These are phyloP conservation scores for Aleiodes testaceus DNA, from an alignment of 2,888 invertebrate species.

Conservation along the genomic window DNA sequence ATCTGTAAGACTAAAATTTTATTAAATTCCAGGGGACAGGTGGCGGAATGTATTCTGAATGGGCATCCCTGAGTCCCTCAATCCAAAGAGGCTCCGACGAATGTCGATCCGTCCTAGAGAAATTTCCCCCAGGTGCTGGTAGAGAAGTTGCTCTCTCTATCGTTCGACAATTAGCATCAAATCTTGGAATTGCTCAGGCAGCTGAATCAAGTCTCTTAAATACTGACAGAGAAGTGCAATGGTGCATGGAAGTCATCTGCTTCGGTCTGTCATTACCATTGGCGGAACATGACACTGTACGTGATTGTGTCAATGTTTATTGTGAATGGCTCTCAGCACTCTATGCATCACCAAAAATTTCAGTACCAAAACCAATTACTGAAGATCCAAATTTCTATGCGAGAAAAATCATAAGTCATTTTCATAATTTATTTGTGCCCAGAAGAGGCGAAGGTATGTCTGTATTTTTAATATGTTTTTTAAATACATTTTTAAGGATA, in stretches of 20 bases:
- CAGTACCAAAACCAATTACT: constrained; percentile 90
- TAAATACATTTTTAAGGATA: no score
- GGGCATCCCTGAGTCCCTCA: constrained; percentile 82
- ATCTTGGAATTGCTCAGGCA: constrained; percentile 83
- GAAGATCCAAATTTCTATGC: constrained; percentile 94
- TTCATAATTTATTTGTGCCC: constrained; percentile 95
- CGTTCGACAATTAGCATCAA: constrained; percentile 84
- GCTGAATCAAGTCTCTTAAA: constrained; percentile 88
- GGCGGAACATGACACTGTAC: constrained; percentile 93
- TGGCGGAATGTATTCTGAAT: constrained; percentile 88
- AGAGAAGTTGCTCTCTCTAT: constrained; percentile 87
- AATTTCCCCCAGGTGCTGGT: constrained; percentile 82
- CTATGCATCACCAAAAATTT: constrained; percentile 86
- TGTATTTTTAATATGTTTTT: no score
- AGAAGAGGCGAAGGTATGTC: constrained; percentile 89
- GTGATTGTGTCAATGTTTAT: constrained; percentile 96
- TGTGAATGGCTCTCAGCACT: constrained; percentile 97
- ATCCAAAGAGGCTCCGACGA: constrained; percentile 80
- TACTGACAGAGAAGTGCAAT: constrained; percentile 89
- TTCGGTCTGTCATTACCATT: constrained; percentile 93
- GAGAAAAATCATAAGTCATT: constrained; percentile 91
- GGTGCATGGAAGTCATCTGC: constrained; percentile 91
- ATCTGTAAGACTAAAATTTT: no score
- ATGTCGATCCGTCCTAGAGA: constrained; percentile 84
- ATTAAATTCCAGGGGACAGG: constrained; percentile 74